Conservation (phyloP, 2,797 vertebrate genomes). For the Columba guinea region DNA sequence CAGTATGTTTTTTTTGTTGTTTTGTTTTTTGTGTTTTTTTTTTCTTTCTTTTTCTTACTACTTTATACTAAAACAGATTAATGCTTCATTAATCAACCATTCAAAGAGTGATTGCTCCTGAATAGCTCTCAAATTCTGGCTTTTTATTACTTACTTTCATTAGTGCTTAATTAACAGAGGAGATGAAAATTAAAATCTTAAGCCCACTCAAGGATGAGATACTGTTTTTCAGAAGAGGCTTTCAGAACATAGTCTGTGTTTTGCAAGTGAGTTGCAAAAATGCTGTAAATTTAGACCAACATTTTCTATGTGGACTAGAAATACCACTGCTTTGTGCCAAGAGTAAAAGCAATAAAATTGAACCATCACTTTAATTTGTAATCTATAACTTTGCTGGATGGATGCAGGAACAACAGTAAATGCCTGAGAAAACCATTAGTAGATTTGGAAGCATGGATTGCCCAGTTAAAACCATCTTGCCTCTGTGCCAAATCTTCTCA, state of each 20-base stretch:
- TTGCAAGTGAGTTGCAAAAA: background rate
- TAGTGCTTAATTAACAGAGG: conserved; percentile 58
- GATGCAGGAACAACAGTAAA: background rate
- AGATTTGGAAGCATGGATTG: background rate
- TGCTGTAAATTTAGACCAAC: background rate
- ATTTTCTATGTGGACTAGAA: background rate
- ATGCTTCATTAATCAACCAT: conserved; percentile 54
- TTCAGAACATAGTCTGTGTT: background rate
- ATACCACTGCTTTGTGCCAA: background rate
- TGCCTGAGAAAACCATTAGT: background rate
- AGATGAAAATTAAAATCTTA: conserved; percentile 48
- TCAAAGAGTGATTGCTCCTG: conserved; percentile 42
- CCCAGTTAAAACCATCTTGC: background rate
- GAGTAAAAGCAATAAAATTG: background rate
- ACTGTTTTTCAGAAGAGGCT: background rate
- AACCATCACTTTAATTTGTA: background rate
- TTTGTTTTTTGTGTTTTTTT: background rate
- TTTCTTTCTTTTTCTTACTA: background rate
- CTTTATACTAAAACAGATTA: background rate
- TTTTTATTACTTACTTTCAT: conserved; percentile 56
- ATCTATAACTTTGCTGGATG: background rate
- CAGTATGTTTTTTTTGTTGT: background rate
- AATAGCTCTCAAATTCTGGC: conserved; percentile 52
- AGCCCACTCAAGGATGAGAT: conserved; percentile 10
- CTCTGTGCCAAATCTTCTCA: background rate